Evolutionary conservation across 2,113 vertebrate species (phyloP).

Genomic region (Oncorhynchus gorbuscha): DNA sequence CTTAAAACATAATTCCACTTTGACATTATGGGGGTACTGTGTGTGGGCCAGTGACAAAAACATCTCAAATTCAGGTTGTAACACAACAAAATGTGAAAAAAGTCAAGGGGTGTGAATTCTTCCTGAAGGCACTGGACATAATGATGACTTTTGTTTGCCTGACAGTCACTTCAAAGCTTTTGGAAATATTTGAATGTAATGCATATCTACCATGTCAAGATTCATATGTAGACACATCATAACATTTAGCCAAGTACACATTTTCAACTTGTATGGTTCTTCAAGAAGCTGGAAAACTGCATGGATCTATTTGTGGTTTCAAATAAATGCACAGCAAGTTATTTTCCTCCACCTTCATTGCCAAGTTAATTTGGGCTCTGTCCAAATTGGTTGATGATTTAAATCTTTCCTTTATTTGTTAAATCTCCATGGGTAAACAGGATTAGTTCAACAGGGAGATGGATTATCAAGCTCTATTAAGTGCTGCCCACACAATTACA

Average conservation of each 20-base stretch:
- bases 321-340: not conserved
- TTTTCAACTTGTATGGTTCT: not conserved
- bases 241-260: not conserved
- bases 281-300: not conserved
- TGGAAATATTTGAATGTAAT: not conserved
- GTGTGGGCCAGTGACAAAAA: too few species aligned
- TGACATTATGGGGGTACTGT: too few species aligned
- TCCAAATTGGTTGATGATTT: not conserved
- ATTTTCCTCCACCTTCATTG: not conserved
- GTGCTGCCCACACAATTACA: not conserved
- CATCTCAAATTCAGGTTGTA: too few species aligned
- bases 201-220: not conserved
- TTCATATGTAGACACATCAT: not conserved
- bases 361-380: not conserved
- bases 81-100: too few species aligned
- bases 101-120: too few species aligned
- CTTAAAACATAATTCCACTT: too few species aligned
- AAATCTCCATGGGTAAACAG: constrained; percentile 3
- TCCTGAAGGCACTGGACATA: too few species aligned
- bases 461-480: not conserved
- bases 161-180: not conserved
- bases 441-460: not conserved
- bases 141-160: not conserved
- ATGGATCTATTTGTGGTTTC: not conserved
- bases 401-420: not conserved